A percentile compares a stretch with the other conserved stretches of the same genome.
phyloP scores from a whole-genome alignment of 1,140 invertebrate genomes.

The Trachymyrmex cornetzi region DNA sequence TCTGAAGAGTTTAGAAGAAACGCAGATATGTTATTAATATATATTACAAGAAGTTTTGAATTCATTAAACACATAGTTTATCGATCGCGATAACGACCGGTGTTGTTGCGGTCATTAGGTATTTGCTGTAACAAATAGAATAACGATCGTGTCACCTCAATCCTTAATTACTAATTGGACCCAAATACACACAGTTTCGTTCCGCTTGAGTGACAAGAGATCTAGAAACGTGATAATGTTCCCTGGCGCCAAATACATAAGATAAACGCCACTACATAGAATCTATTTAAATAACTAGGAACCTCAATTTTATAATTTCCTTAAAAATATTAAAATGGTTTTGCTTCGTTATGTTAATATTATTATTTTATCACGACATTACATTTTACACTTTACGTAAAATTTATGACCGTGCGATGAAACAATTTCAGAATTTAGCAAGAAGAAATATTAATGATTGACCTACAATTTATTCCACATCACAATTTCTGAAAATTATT shows the following conservation, averaged over 20 bases:
- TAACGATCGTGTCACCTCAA: constrained; percentile 77
- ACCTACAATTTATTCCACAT: neutral
- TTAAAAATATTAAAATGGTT: neutral
- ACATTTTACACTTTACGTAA: neutral
- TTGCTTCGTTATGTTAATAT: neutral
- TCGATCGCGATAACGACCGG: neutral
- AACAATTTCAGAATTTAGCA: neutral
- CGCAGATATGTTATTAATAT: neutral
- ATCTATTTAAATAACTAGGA: neutral
- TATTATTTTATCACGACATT: neutral
- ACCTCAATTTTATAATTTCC: neutral
- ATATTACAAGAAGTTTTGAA: constrained; percentile 10
- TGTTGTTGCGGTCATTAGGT: constrained; percentile 8
- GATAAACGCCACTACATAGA: neutral
- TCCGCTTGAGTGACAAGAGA: constrained; percentile 21
- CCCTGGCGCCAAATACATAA: neutral
- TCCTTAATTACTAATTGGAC: constrained; percentile 81
- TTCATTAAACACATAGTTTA: constrained; percentile 6
- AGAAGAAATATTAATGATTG: neutral
- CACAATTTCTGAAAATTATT: neutral
- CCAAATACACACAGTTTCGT: constrained; percentile 31
- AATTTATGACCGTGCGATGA: neutral
- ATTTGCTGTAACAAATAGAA: constrained; percentile 58
- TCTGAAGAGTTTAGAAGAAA: neutral
- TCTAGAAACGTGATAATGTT: constrained; percentile 15